Evolutionary conservation across 2,113 vertebrate genomes (phyloP), one percentile per base, ranked within the genome.

Genomic region (Eulemur macaco): DNA sequence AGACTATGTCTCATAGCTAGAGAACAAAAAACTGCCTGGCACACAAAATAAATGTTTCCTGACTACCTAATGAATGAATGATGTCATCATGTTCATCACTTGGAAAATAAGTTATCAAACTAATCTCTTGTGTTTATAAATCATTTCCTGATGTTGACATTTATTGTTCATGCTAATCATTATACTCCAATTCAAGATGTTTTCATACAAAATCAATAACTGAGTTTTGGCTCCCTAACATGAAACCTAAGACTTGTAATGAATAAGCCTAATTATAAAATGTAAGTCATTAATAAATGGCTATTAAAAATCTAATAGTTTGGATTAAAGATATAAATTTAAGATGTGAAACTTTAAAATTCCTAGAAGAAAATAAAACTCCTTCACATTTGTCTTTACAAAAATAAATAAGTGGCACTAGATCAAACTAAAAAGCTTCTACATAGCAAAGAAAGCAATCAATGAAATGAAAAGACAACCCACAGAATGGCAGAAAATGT

Each of bases 141-240:
- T 95, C 1, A 80, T 50, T 85, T 96, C 42, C 23, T 78, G 50
- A 56, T 90, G 37, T 92, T 84, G 80, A 64, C 9, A 93, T 68
- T 86, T 76, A 74, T 54, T 81, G 3, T 82, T 89, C 47, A 66
- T 89, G 3, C 18, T 85, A 83, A 56, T 64, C 7, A 7, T 77
- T 63, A 76, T 86, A 29, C 52, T 96, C 82, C 86, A 21, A 83
- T 68, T 74, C n/a, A 69, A 76, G 60, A 5, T 78, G 31, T 54
- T 78, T 91, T 73, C 6, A 78, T 27, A 54, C 11, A 77, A 66
- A 96, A 89, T 69, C 11, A n/a, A 69, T 86, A 80, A 74, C 6
- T 42, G 54, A 76, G 0, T 74, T 74, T 63, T 71, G 31, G 4
- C 39, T 50, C 9, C 6, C 37, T 77, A 83, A 47, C 1, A 18